A percentile compares a stretch with the other conserved stretches of the same genome.
Conservation (phyloP, 2,113 vertebrate species). For the Prolemur simus region DNA sequence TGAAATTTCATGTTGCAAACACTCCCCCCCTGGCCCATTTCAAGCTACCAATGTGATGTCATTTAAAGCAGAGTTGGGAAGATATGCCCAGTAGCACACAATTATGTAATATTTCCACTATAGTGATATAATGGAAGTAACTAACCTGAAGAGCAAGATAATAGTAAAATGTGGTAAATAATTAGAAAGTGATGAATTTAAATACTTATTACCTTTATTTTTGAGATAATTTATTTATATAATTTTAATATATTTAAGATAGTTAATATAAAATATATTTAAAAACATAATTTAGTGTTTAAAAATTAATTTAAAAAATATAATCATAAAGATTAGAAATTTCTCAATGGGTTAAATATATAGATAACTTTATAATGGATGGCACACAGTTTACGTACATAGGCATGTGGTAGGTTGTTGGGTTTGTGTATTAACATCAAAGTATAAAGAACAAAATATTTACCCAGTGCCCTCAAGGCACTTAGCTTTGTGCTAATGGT, state of each 20-base stretch:
- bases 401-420: not conserved
- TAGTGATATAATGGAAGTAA: not conserved
- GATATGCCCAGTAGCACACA: not conserved
- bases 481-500: not conserved
- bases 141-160: not conserved
- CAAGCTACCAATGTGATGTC: not conserved
- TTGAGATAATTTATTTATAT: conserved; percentile 9
- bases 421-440: not conserved
- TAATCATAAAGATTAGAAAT: conserved; percentile 17
- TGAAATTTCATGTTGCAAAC: not conserved
- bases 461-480: not conserved
- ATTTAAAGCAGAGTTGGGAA: not conserved
- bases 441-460: not conserved
- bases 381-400: not conserved
- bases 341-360: not conserved
- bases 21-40: not conserved
- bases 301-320: conserved; percentile 16
- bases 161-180: not conserved
- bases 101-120: not conserved
- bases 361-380: not conserved
- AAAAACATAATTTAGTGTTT: conserved; percentile 9
- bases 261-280: not conserved
- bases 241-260: not conserved
- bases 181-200: not conserved
- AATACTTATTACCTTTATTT: not conserved